phyloP scores from a whole-genome alignment of 2,113 vertebrate genomes.

The Mirounga angustirostris region DNA sequence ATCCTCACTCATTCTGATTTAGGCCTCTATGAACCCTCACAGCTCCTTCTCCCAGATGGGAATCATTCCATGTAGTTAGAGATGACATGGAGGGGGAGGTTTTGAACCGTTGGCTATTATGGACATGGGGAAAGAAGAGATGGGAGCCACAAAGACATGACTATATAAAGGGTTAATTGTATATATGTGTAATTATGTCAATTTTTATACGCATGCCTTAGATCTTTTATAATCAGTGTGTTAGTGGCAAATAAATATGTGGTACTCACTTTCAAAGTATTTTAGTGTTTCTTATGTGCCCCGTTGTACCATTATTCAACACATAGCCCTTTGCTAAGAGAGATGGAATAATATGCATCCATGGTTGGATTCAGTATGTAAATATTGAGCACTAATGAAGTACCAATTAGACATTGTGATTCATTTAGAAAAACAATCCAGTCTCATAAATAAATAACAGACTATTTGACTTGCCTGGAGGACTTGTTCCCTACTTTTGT shows the following conservation, averaged over 20 bases:
- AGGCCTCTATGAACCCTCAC: neutral
- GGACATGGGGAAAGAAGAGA: neutral
- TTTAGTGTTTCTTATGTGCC: neutral
- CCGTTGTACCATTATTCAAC: neutral
- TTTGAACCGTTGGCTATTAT: neutral
- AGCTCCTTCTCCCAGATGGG: neutral
- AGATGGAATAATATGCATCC: neutral
- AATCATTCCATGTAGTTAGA: neutral
- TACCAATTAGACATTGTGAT: neutral
- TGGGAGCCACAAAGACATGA: neutral
- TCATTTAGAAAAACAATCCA: neutral
- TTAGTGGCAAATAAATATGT: neutral
- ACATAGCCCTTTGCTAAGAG: neutral
- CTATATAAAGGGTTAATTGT: neutral
- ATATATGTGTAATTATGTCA: neutral
- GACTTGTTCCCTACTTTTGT: neutral
- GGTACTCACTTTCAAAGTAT: slow-evolving; percentile 20
- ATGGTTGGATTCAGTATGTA: neutral
- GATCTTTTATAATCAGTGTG: neutral
- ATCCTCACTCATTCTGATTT: neutral
- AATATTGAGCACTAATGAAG: neutral
- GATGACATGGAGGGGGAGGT: neutral
- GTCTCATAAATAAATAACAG: neutral
- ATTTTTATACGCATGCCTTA: neutral
- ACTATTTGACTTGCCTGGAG: neutral